A percentile compares a stretch with the other conserved stretches of the same genome.
phyloP scores from a whole-genome alignment of 2,113 vertebrate species.

The Percina caprodes region DNA sequence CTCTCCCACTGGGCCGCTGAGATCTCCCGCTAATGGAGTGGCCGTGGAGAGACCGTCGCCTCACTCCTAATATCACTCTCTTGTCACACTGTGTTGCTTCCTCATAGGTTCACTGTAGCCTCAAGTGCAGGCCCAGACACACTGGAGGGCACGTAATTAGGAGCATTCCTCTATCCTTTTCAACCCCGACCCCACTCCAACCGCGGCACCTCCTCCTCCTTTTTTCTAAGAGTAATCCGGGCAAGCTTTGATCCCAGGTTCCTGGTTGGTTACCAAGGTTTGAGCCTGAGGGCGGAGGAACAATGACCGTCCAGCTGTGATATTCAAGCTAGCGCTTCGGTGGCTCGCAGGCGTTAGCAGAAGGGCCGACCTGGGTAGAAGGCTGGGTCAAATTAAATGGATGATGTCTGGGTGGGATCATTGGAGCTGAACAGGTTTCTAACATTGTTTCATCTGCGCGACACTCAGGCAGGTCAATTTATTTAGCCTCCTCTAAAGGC shows the following conservation, averaged over 20 bases:
- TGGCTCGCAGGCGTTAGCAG: slow-evolving; percentile 68
- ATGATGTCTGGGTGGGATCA: slow-evolving; percentile 65
- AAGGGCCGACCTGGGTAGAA: slow-evolving; percentile 54
- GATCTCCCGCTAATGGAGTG: slow-evolving; percentile 68
- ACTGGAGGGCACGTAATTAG: slow-evolving; percentile 84
- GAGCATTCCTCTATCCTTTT: slow-evolving; percentile 87
- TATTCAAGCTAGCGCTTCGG: slow-evolving; percentile 74
- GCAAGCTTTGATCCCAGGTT: slow-evolving; percentile 86
- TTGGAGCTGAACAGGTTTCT: slow-evolving; percentile 64
- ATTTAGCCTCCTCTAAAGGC: slow-evolving; percentile 38
- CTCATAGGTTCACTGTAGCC: slow-evolving; percentile 80
- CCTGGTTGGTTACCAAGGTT: slow-evolving; percentile 71
- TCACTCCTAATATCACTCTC: slow-evolving; percentile 81
- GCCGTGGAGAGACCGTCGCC: slow-evolving; percentile 65
- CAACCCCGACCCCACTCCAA: slow-evolving; percentile 66
- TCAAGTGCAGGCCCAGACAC: slow-evolving; percentile 74
- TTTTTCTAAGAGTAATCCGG: slow-evolving; percentile 80
- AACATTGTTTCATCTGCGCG: slow-evolving; percentile 43
- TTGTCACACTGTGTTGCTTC: slow-evolving; percentile 77
- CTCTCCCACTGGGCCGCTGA: slow-evolving; percentile 46
- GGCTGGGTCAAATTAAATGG: slow-evolving; percentile 76
- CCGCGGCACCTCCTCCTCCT: slow-evolving; percentile 71
- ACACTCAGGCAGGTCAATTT: slow-evolving; percentile 44
- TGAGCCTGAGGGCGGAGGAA: slow-evolving; percentile 70
- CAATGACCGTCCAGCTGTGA: slow-evolving; percentile 85